Base-by-base conservation (phyloP, 2,797 vertebrate genomes). In the Avahi laniger region DNA sequence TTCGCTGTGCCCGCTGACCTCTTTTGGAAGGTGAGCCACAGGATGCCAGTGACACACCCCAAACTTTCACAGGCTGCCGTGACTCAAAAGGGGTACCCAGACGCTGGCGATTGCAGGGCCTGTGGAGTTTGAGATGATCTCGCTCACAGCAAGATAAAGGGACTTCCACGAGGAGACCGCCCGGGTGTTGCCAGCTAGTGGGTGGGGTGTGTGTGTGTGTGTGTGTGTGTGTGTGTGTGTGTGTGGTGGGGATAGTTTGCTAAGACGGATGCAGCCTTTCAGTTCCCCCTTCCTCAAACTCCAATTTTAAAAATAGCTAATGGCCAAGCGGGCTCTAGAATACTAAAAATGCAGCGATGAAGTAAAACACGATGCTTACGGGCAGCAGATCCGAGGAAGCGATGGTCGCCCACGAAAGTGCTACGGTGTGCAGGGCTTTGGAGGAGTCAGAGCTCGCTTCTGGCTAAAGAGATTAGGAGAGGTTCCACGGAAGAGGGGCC, bases 371-470 rank as follows among this genome's bases (percentile, higher is more conserved):
- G 50, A 46, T 1, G 24, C n/a, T 15, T 15, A 5, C 0, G 0
- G 86, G 52, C 43, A 41, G 70, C 63, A 20, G 17, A 22, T 24
- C 38, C 52, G 63, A 65, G 59, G 75, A 7, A 33, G 63, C 72
- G 11, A 0, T 4, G 9, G 7, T 75, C 24, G 24, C 75, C 22
- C 41, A 69, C 4, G 7, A 7, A 14, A 12, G 70, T 11, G 46
- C 28, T 35, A 1, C 0, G 14, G 50, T 2, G 0, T 33, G 1
- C 4, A 4, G 22, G 22, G 33, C 14, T 3, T n/a, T 14, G 10
- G 28, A 78, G 41, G 50, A 20, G 2, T 20, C 22, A 17, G 26
- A 41, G 3, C 0, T 6, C 12, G 0, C 79, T 46, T 69, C 81
- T 15, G 57, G 54, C 76, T 48, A 26, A 48, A 82, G 43, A 83